Evolutionary conservation across 2,888 invertebrate genomes (phyloP).

Genomic region (Penaeus monodon): DNA sequence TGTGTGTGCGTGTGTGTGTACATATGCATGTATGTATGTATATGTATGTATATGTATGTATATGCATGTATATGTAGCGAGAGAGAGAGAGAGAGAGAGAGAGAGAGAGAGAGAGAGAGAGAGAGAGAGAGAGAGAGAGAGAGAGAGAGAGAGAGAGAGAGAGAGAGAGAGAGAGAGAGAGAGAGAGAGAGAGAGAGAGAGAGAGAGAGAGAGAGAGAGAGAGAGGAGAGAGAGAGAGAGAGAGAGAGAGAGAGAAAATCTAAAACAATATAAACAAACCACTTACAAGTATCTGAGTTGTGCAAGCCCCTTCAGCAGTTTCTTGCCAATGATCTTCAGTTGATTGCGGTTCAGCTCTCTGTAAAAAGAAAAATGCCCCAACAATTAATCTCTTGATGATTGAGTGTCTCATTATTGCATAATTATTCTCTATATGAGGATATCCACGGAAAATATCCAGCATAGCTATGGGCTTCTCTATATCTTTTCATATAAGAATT

Average conservation of each 20-base stretch:
- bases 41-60: too few relatives aligned
- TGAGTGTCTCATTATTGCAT: too few relatives aligned
- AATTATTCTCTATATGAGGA: too few relatives aligned
- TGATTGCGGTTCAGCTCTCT: conserved; percentile 95
- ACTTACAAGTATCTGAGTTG: conserved; percentile 64
- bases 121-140: neutral
- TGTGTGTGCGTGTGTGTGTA: too few relatives aligned
- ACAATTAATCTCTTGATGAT: too few relatives aligned
- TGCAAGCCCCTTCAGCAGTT: conserved; percentile 56
- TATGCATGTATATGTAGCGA: too few relatives aligned
- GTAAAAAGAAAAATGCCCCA: conserved; percentile 67
- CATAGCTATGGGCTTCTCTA: too few relatives aligned
- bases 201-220: neutral
- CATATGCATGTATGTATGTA: too few relatives aligned
- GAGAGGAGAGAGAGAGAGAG: neutral
- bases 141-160: neutral
- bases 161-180: neutral
- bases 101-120: too few relatives aligned
- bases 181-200: neutral
- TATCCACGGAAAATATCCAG: too few relatives aligned
- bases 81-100: too few relatives aligned
- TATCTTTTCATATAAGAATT: too few relatives aligned
- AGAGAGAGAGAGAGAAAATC: conserved; percentile 3
- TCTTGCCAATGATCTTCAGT: conserved; percentile 79
- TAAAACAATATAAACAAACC: neutral